Conservation (phyloP, 92 coral and sea anemone genomes). For the Palythoa grandis region DNA sequence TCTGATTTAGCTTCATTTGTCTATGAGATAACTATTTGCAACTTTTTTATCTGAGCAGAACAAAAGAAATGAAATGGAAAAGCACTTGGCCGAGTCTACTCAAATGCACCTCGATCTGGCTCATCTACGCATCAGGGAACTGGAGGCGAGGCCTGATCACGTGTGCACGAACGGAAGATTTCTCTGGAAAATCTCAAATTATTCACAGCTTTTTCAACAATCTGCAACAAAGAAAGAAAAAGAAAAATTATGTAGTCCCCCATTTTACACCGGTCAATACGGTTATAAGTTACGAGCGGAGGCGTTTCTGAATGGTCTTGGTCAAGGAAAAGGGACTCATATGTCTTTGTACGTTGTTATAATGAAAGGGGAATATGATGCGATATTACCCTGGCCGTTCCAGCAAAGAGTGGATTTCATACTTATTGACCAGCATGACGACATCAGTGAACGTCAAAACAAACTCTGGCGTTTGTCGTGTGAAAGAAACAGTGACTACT, state of each 20-base stretch:
- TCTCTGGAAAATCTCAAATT: slow-evolving; percentile 98
- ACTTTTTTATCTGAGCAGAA: slow-evolving; percentile 53
- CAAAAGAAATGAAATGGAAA: slow-evolving; percentile 88
- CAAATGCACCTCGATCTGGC: slow-evolving; percentile 91
- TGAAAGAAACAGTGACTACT: slow-evolving; percentile 96
- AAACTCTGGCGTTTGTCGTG: slow-evolving; percentile 94
- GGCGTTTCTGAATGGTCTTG: slow-evolving; percentile 96
- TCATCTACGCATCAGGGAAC: slow-evolving; percentile 88
- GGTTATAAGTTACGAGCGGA: slow-evolving; percentile 98
- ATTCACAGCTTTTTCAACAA: slow-evolving; percentile 88
- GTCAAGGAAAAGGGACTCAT: slow-evolving; percentile 98
- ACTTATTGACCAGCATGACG: slow-evolving; percentile 94
- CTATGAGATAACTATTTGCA: neutral
- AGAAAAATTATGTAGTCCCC: slow-evolving; percentile 97
- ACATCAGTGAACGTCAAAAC: slow-evolving; percentile 78
- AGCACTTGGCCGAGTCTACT: slow-evolving; percentile 81
- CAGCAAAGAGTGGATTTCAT: slow-evolving; percentile 97
- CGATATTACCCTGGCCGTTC: slow-evolving; percentile 99
- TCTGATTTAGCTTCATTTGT: neutral
- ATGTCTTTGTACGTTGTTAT: slow-evolving; percentile 94
- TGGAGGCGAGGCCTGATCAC: slow-evolving; percentile 90
- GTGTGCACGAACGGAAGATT: slow-evolving; percentile 93
- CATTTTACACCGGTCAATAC: slow-evolving; percentile 98
- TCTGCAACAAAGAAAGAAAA: slow-evolving; percentile 97
- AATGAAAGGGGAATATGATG: slow-evolving; percentile 96